phyloP scores from a whole-genome alignment of 1,140 invertebrate species.

The Drosophila sp. region DNA sequence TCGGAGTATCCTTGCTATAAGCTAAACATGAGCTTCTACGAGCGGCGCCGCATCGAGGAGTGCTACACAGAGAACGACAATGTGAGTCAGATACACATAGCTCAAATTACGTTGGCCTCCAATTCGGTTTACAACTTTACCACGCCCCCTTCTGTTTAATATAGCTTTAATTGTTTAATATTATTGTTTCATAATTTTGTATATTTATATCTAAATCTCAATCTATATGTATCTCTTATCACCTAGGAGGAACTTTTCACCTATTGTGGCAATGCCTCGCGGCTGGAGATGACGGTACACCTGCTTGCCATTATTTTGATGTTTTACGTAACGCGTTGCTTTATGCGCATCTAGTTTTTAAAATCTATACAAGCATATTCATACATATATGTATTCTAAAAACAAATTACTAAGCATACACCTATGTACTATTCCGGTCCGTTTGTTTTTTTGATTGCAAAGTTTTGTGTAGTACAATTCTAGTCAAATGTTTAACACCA shows the following conservation, averaged over 20 bases:
- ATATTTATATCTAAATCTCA: neutral
- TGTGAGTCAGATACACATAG: constrained; percentile 83
- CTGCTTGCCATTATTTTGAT: constrained; percentile 79
- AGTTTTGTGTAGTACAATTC: constrained; percentile 71
- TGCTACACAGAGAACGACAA: constrained; percentile 91
- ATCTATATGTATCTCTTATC: neutral
- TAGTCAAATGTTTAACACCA: constrained; percentile 76
- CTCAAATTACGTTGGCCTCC: no score
- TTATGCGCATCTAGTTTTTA: constrained; percentile 68
- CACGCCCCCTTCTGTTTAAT: no score
- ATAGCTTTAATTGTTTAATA: neutral
- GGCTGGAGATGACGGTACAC: constrained; percentile 65
- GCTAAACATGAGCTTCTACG: constrained; percentile 88
- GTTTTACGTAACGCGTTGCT: constrained; percentile 74
- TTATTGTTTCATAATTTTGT: no score
- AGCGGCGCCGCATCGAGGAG: constrained; percentile 88
- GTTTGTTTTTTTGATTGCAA: constrained; percentile 65
- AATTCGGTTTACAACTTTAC: no score
- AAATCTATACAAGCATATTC: constrained; percentile 52
- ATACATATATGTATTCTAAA: constrained; percentile 50
- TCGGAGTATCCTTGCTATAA: constrained; percentile 89
- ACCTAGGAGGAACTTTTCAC: constrained; percentile 73
- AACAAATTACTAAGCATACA: constrained; percentile 48
- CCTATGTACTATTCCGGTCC: constrained; percentile 61
- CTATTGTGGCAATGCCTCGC: constrained; percentile 81